Evolutionary conservation across 2,888 invertebrate species (phyloP), one percentile per base, ranked within the genome.

Genomic region (Galeopsomyia nigrocyanea): DNA sequence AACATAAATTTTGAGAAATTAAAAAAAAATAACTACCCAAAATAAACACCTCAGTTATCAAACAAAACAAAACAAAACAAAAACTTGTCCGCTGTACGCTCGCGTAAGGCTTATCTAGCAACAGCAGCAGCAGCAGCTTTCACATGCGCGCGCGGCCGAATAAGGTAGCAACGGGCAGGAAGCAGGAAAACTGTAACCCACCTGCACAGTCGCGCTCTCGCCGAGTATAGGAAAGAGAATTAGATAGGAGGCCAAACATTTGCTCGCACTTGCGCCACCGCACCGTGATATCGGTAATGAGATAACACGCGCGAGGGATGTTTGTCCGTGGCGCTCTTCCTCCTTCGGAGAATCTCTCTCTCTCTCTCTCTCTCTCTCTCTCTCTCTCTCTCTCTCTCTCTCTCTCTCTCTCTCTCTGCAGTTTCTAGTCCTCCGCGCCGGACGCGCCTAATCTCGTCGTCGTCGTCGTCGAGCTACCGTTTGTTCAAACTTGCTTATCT

Each of bases 221-320:
- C 5, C 16, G 53, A 22, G 53, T 9, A 2, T 9, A 47, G 19
- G 46, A 64, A 17, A 75, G 71, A 61, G 75, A 70, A 71, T 77
- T 50, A 73, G 67, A 55, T 49, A 39, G 39, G 39, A 39, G 39
- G 10, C 13, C 16, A 61, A 65, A 61, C 53, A 71, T 53, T 70
- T 49, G 39, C 55, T 26, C 22, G 47, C 60, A 55, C 50, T 46
- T 61, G 47, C 21, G 26, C 19, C 39, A 1, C 7, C 1, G 39
- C 39, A 14, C 13, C 56, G 77, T 78, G 81, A 82, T 84, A 84
- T 83, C 81, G 80, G 81, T 80, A 82, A 81, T 81, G 80, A 83
- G 84, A 84, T 84, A 84, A 84, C 80, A 79, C 3, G 77, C 77
- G 75, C 71, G 73, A 72, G 69, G 64, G 56, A n/a, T 39, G 39